A percentile compares a stretch with the other conserved stretches of the same genome.
phyloP scores from a whole-genome alignment of 35 echinoderm and acorn worm genomes.

The Lytechinus variegatus region DNA sequence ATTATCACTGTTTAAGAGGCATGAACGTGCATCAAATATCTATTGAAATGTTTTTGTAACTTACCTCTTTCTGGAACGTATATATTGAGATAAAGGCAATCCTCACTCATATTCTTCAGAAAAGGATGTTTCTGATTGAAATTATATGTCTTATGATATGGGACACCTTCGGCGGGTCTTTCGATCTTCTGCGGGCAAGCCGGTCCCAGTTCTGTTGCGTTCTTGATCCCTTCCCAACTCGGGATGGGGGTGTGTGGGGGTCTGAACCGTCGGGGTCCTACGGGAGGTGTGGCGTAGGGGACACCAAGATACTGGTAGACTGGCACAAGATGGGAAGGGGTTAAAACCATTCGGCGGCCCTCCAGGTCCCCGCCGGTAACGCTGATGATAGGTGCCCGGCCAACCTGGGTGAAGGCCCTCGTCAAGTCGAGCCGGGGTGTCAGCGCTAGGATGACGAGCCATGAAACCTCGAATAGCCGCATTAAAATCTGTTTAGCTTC shows the following conservation, averaged over 20 bases:
- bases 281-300: conserved; percentile 76
- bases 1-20: too few species aligned
- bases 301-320: conserved; percentile 89
- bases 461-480: neutral
- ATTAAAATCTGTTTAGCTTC: conserved; percentile 38
- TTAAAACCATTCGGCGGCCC: conserved; percentile 60
- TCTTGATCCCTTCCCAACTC: conserved; percentile 55
- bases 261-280: conserved; percentile 70
- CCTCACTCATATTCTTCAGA: conserved; percentile 72
- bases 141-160: conserved; percentile 58
- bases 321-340: conserved; percentile 58
- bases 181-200: conserved; percentile 70
- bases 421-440: neutral
- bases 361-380: conserved; percentile 55
- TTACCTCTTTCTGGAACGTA: conserved; percentile 77
- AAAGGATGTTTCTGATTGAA: conserved; percentile 56
- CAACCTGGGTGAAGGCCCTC: neutral
- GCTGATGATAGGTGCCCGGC: conserved; percentile 52
- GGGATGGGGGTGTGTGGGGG: conserved; percentile 55
- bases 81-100: conserved; percentile 89
- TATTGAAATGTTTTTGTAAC: neutral
- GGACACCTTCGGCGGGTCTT: conserved; percentile 17
- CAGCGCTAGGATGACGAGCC: neutral
- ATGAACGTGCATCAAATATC: too few species aligned
- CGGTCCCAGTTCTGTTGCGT: conserved; percentile 74